phyloP scores from a whole-genome alignment of 1,140 invertebrate genomes.

The Drosophila ficusphila region DNA sequence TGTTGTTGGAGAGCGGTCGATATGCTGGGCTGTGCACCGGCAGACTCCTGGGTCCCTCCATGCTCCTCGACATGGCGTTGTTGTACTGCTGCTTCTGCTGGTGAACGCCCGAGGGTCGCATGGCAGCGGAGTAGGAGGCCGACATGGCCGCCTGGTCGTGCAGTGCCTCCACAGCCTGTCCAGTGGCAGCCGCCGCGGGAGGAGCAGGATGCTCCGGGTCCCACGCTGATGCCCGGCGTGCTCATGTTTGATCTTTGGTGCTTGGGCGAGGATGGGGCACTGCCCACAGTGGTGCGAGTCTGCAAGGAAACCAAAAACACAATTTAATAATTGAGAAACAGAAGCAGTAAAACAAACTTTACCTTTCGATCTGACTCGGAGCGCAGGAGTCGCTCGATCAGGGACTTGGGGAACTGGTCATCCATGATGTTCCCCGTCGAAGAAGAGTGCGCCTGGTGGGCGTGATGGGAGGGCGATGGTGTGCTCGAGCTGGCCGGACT shows the following conservation, averaged over 20 bases:
- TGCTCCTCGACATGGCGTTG: constrained; percentile 85
- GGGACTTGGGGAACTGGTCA: constrained; percentile 87
- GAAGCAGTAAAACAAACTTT: neutral
- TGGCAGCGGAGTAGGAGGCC: constrained; percentile 68
- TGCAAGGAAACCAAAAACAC: neutral
- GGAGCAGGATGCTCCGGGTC: constrained; percentile 56
- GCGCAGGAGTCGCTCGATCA: constrained; percentile 87
- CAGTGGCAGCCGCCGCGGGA: constrained; percentile 31
- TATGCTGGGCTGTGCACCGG: constrained; percentile 84
- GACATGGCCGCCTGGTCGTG: constrained; percentile 76
- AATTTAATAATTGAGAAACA: neutral
- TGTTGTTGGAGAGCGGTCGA: constrained; percentile 84
- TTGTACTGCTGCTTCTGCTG: constrained; percentile 64
- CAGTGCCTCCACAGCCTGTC: constrained; percentile 76
- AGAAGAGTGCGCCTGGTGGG: constrained; percentile 71
- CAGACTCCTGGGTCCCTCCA: constrained; percentile 86
- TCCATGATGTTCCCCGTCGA: constrained; percentile 83
- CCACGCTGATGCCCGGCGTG: constrained; percentile 76
- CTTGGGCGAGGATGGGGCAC: constrained; percentile 88
- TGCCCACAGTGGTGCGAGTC: constrained; percentile 85
- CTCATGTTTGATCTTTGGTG: constrained; percentile 84
- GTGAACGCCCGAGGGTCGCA: constrained; percentile 61
- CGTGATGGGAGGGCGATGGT: constrained; percentile 82
- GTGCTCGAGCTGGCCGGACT: constrained; percentile 86
- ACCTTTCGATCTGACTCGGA: constrained; percentile 85